A percentile compares a stretch with the other conserved stretches of the same genome.
phyloP scores from a whole-genome alignment of 2,113 vertebrate species.

The Micromys minutus region DNA sequence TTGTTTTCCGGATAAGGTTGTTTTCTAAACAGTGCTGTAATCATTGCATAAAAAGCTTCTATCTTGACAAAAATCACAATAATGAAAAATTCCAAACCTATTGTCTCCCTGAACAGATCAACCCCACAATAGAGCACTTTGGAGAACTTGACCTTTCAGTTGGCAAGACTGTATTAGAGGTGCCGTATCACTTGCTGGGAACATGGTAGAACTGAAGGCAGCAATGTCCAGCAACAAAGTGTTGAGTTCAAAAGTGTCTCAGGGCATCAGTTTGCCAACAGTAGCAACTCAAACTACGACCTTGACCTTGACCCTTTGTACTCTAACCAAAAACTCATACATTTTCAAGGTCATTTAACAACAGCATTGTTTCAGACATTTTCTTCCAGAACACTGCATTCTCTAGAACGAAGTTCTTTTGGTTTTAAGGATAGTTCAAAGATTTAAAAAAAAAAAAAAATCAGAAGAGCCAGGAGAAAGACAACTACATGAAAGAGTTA shows the following conservation, averaged over 20 bases:
- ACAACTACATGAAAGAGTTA: not conserved
- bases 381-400: constrained; percentile 11
- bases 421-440: not conserved
- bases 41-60: not conserved
- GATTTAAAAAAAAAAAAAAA: too few species aligned
- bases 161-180: not conserved
- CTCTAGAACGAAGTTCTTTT: not conserved
- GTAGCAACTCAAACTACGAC: not conserved
- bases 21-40: not conserved
- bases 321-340: not conserved
- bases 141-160: not conserved
- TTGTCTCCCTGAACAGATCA: not conserved
- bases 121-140: not conserved
- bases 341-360: not conserved
- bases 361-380: not conserved
- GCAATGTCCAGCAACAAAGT: too few species aligned
- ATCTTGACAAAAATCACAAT: not conserved
- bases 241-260: not conserved
- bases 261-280: not conserved
- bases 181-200: not conserved
- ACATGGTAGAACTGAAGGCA: not conserved
- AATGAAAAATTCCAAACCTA: not conserved
- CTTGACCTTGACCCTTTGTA: not conserved
- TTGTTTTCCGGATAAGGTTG: not conserved
- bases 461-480: not conserved